Evolutionary conservation across 1,140 invertebrate genomes (phyloP).

Genomic region (Marisa cornuarietis): DNA sequence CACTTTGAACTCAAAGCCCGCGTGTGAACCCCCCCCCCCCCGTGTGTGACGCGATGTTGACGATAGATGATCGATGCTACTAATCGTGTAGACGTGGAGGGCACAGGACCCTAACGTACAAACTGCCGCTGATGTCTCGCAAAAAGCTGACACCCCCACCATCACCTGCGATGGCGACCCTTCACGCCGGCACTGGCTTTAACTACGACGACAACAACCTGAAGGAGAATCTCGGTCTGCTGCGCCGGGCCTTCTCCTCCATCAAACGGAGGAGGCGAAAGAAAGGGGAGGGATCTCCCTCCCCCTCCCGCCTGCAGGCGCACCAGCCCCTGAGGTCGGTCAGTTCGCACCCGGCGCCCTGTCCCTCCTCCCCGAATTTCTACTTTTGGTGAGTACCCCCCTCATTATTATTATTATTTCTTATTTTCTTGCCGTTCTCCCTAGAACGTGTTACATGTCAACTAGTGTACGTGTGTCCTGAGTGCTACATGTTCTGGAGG

Average conservation of each 20-base stretch:
- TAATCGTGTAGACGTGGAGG: too few species aligned
- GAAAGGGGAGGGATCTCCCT: conserved; percentile 8
- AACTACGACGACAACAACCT: conserved; percentile 24
- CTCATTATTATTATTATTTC: background rate
- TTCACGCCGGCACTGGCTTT: conserved; percentile 14
- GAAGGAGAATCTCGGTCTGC: conserved; percentile 32
- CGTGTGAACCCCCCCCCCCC: too few species aligned
- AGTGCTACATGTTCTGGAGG: too few species aligned
- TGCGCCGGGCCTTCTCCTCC: conserved; percentile 33
- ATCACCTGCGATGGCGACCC: conserved; percentile 12
- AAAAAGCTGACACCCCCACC: conserved; percentile 9
- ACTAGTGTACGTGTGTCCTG: too few species aligned
- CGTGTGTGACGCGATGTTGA: too few species aligned
- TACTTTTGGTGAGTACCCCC: conserved; percentile 13
- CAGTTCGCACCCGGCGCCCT: conserved; percentile 4
- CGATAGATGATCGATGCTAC: too few species aligned
- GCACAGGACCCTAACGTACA: too few species aligned
- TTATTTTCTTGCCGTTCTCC: too few species aligned
- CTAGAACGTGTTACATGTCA: too few species aligned
- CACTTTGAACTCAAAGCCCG: too few species aligned
- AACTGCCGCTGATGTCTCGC: background rate
- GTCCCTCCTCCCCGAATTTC: conserved; percentile 2
- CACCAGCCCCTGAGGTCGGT: conserved; percentile 22
- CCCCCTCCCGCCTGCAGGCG: conserved; percentile 5
- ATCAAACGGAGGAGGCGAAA: conserved; percentile 28